Evolutionary conservation across 2,888 invertebrate species (phyloP).

Genomic region (Polyommatus icarus): DNA sequence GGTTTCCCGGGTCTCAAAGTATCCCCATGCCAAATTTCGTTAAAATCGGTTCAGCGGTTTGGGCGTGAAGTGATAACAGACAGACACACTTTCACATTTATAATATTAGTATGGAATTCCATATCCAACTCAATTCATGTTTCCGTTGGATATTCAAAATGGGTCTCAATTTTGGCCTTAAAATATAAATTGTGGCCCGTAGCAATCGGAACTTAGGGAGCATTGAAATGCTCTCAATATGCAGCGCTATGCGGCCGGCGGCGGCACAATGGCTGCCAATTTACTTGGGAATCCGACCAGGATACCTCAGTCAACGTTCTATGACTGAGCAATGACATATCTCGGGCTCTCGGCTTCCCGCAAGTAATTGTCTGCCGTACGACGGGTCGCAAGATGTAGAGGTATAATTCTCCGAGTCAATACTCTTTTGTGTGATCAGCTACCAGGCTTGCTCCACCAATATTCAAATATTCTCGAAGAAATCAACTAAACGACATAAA

Average conservation of each 20-base stretch:
- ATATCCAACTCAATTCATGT: not conserved
- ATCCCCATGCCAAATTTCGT: too few species aligned
- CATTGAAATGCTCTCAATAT: constrained; percentile 70
- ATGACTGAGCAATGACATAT: constrained; percentile 41
- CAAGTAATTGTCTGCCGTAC: constrained; percentile 1
- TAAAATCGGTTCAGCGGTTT: too few species aligned
- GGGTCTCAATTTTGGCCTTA: not conserved
- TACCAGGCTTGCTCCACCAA: too few species aligned
- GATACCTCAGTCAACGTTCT: constrained; percentile 52
- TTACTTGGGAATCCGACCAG: constrained; percentile 66
- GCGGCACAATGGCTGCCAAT: constrained; percentile 72
- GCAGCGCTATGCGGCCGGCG: constrained; percentile 56
- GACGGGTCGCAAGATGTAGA: not conserved
- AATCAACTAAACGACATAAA: too few species aligned
- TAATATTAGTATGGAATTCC: too few species aligned
- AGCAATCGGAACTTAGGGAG: constrained; percentile 66
- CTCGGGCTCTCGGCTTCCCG: constrained; percentile 17
- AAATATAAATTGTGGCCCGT: constrained; percentile 40
- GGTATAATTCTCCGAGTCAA: not conserved
- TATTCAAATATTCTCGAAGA: too few species aligned
- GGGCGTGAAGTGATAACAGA: too few species aligned
- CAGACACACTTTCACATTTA: too few species aligned
- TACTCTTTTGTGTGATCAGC: not conserved
- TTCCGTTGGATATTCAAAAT: not conserved
- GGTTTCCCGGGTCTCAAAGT: too few species aligned